Conservation (phyloP, 1,140 invertebrate species). For the Caenorhabditis inopinata region DNA sequence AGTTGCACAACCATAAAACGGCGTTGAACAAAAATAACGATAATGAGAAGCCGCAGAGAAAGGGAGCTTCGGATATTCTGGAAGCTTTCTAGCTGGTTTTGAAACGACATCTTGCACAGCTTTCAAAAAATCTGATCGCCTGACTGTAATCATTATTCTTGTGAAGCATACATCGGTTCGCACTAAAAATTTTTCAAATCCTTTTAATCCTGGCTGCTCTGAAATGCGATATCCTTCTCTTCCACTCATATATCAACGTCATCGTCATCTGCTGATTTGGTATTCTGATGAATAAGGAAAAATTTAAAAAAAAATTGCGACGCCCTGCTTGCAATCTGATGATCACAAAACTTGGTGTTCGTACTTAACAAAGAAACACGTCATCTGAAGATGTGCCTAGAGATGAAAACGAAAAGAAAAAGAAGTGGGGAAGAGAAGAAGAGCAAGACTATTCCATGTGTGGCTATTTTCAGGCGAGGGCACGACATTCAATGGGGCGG, state of each 20-base stretch:
- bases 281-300: too few relatives aligned
- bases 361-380: slow-evolving; percentile 19
- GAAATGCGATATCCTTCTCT: neutral
- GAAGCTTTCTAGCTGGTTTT: too few relatives aligned
- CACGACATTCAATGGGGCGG: slow-evolving; percentile 4
- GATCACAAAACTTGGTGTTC: neutral
- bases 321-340: too few relatives aligned
- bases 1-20: neutral
- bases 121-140: too few relatives aligned
- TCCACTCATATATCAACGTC: neutral
- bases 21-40: neutral
- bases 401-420: neutral
- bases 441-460: slow-evolving; percentile 2
- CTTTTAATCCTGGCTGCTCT: neutral
- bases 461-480: slow-evolving; percentile 23
- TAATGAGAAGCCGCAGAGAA: too few relatives aligned
- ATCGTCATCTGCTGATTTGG: neutral
- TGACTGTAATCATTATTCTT: too few relatives aligned
- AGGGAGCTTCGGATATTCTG: too few relatives aligned
- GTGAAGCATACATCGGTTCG: too few relatives aligned
- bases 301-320: too few relatives aligned
- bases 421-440: neutral
- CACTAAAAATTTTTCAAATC: too few relatives aligned
- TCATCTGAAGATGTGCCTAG: neutral
- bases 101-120: too few relatives aligned